Evolutionary conservation across 1,140 invertebrate genomes (phyloP).

Genomic region (Camponotus vicinus): DNA sequence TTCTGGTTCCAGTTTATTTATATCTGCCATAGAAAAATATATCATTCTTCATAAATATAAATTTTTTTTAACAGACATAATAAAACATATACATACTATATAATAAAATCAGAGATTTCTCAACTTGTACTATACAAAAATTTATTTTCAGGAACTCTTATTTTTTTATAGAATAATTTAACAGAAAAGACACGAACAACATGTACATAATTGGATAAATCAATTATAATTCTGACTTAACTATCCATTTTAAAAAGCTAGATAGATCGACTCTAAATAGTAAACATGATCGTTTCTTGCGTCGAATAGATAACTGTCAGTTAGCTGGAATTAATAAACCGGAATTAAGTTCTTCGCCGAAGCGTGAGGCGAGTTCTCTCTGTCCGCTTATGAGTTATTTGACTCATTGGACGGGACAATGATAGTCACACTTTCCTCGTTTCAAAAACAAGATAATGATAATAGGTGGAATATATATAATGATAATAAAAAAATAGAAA

Average conservation of each 20-base stretch:
- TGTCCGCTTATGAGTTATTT: slow-evolving; percentile 24
- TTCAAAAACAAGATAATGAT: slow-evolving; percentile 19
- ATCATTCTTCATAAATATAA: not conserved
- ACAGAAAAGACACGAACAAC: no score
- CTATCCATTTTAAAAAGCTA: not conserved
- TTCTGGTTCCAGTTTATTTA: slow-evolving; percentile 69
- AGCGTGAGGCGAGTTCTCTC: not conserved
- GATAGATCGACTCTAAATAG: no score
- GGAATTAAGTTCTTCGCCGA: slow-evolving; percentile 22
- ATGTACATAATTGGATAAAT: not conserved
- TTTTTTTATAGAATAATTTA: no score
- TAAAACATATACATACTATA: not conserved
- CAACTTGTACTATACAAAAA: not conserved
- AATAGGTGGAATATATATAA: no score
- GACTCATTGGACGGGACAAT: slow-evolving; percentile 27
- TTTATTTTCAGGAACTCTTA: not conserved
- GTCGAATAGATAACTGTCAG: not conserved
- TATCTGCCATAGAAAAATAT: slow-evolving; percentile 58
- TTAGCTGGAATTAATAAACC: slow-evolving; percentile 9
- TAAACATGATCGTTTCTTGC: not conserved
- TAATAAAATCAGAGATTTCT: not conserved
- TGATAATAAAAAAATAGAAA: no score
- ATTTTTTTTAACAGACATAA: not conserved
- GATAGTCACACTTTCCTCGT: slow-evolving; percentile 24
- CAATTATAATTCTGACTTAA: slow-evolving; percentile 33